Base-by-base conservation (phyloP, 23 tunicate genomes). In the Styela clava region DNA sequence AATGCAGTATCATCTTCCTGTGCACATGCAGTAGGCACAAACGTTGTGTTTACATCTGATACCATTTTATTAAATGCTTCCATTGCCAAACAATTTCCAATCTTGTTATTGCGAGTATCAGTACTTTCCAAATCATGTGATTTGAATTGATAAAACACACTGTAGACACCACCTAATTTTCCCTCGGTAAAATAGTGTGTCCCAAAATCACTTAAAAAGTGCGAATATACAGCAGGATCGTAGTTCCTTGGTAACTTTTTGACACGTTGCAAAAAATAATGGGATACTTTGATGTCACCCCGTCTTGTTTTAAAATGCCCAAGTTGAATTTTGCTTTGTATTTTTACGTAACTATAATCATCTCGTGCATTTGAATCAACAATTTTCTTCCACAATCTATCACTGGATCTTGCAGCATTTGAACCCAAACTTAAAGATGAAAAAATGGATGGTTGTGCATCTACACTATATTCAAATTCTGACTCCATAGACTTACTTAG, bases 111-210 rank as follows among this genome's bases (percentile, higher is more conserved):
- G 33, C 64, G 22, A 5, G 65, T 56, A 16, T 3, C 34, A 9
- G 81, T 76, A 22, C 37, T 76, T 76, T 52, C 64, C 64, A 52
- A 24, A 35, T 76, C 52, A 1, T 76, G 28, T 27, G 81, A 76
- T 76, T 37, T 27, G 23, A 76, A 35, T 24, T 37, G 81, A 29
- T 76, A 37, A 20, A 76, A 24, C 1, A 76, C 65, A 33, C 37
- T 18, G 64, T 76, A 76, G 7, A 52, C 30, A 7, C 81, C 81
- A 7, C 81, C 81, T 22, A 76, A 12, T 37, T 36, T 37, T 1
- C 81, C 81, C 1, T 76, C 81, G 24, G 81, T 76, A 36, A 37
- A 76, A 29, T 76, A 76, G 37, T 76, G 81, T 25, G 81, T 76
- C 25, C 81, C 81, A 24, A 76, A 76, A 24, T 76, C 81, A 27